Conservation (phyloP, 1,140 invertebrate species). For the Brachionus asplanchnoidis region DNA sequence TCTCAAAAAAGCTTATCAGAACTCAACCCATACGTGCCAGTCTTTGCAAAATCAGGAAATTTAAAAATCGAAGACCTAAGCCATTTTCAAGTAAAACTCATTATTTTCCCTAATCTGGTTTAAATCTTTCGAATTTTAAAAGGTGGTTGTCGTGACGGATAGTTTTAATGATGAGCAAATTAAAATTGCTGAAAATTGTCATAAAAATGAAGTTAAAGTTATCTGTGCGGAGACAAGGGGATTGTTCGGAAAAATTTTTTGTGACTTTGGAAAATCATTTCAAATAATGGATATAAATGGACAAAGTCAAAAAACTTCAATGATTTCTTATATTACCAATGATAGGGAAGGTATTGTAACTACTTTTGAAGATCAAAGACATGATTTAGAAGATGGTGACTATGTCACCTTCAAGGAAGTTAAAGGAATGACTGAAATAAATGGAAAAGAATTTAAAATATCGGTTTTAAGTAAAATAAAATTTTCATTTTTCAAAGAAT, state of each 20-base stretch:
- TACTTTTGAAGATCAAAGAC: constrained; percentile 58
- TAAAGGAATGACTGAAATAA: constrained; percentile 89
- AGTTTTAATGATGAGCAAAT: constrained; percentile 71
- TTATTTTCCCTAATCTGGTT: background rate
- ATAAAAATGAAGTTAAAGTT: constrained; percentile 73
- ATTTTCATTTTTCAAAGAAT: background rate
- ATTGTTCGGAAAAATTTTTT: constrained; percentile 84
- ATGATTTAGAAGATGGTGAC: constrained; percentile 77
- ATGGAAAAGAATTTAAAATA: constrained; percentile 76
- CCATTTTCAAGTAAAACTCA: constrained; percentile 76
- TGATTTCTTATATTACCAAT: constrained; percentile 65
- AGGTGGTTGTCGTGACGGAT: constrained; percentile 85
- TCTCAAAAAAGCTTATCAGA: constrained; percentile 63
- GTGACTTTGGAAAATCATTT: constrained; percentile 86
- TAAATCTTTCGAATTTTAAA: constrained; percentile 43
- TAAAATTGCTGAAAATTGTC: constrained; percentile 72
- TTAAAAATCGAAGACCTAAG: constrained; percentile 59
- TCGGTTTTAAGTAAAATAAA: constrained; percentile 61
- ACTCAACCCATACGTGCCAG: background rate
- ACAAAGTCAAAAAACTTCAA: constrained; percentile 69
- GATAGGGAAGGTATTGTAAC: constrained; percentile 68
- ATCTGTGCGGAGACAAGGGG: constrained; percentile 85
- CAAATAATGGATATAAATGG: constrained; percentile 81
- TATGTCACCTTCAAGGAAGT: constrained; percentile 88
- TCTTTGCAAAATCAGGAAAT: background rate